A percentile compares a stretch with the other conserved stretches of the same genome.
phyloP scores from a whole-genome alignment of 2,888 invertebrate genomes.

The Drosophila affinis region DNA sequence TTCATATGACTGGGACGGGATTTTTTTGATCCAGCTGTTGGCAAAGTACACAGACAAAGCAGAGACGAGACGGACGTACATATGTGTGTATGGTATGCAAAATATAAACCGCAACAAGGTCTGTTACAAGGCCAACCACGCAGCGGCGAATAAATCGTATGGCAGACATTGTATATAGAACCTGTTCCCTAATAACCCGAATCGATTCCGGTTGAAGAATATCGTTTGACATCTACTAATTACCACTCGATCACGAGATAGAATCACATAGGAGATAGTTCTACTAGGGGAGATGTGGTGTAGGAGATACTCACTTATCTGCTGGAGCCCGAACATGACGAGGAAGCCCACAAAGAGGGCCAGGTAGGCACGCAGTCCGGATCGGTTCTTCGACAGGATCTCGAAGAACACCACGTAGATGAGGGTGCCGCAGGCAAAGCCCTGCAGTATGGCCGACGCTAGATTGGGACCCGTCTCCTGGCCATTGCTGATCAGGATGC shows the following conservation, averaged over 20 bases:
- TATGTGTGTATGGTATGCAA: conserved; percentile 6
- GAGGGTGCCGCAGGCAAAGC: conserved; percentile 95
- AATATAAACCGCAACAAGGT: conserved; percentile 47
- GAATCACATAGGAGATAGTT: neutral
- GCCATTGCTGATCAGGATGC: conserved; percentile 89
- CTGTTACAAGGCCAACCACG: conserved; percentile 66
- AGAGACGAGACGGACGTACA: neutral
- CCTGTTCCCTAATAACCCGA: conserved; percentile 60
- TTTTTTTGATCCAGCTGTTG: conserved; percentile 16
- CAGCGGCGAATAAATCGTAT: conserved; percentile 26
- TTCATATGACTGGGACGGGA: conserved; percentile 35
- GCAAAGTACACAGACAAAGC: conserved; percentile 17
- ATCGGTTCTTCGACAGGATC: conserved; percentile 87
- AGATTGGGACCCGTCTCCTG: conserved; percentile 86
- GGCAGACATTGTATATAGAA: conserved; percentile 43
- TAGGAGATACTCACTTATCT: conserved; percentile 74
- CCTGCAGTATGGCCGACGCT: conserved; percentile 88
- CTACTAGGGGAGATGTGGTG: neutral
- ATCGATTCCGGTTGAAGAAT: conserved; percentile 65
- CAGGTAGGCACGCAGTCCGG: conserved; percentile 88
- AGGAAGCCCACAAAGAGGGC: conserved; percentile 89
- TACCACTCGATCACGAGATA: neutral
- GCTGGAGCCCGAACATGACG: conserved; percentile 89
- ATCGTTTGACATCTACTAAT: conserved; percentile 19
- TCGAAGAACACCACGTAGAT: conserved; percentile 98